Percentiles rank a stretch among this genome's conserved stretches.
Evolutionary conservation across 2,113 vertebrate species (phyloP).

Genomic region (Misgurnus anguillicaudatus): DNA sequence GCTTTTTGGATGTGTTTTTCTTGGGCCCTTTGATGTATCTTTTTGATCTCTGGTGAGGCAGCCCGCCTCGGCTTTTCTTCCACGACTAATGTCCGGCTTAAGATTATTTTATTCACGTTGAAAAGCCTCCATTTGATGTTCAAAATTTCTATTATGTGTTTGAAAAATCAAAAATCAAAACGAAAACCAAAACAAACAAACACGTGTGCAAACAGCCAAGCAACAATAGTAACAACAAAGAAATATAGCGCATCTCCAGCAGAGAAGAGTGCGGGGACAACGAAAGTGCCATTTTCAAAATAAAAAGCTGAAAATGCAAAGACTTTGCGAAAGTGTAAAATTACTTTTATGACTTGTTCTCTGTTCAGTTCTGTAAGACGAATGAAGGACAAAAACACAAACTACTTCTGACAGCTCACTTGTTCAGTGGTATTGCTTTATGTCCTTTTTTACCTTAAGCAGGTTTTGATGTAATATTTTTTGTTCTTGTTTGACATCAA

Average conservation of each 20-base stretch:
- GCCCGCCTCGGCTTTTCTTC: constrained; percentile 8
- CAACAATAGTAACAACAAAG: constrained; percentile 30
- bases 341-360: constrained; percentile 4
- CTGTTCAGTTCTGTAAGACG: constrained; percentile 22
- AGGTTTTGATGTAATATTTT: neutral
- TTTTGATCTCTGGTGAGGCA: constrained; percentile 39
- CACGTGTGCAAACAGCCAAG: neutral
- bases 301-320: constrained; percentile 24
- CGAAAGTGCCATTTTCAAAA: constrained; percentile 6
- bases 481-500: constrained; percentile 25
- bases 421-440: constrained; percentile 10
- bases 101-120: neutral
- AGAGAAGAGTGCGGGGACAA: constrained; percentile 9
- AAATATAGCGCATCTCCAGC: constrained; percentile 4
- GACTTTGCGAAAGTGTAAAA: neutral
- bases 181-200: constrained; percentile 22
- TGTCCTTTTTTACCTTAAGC: neutral
- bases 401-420: constrained; percentile 28
- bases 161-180: constrained; percentile 10
- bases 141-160: constrained; percentile 28
- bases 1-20: constrained; percentile 33
- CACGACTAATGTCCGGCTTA: constrained; percentile 10
- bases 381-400: constrained; percentile 29
- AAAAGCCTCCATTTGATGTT: constrained; percentile 33
- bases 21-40: constrained; percentile 41